A percentile compares a stretch with the other conserved stretches of the same genome.
phyloP scores from a whole-genome alignment of 2,113 vertebrate genomes.

The Otocyon megalotis region DNA sequence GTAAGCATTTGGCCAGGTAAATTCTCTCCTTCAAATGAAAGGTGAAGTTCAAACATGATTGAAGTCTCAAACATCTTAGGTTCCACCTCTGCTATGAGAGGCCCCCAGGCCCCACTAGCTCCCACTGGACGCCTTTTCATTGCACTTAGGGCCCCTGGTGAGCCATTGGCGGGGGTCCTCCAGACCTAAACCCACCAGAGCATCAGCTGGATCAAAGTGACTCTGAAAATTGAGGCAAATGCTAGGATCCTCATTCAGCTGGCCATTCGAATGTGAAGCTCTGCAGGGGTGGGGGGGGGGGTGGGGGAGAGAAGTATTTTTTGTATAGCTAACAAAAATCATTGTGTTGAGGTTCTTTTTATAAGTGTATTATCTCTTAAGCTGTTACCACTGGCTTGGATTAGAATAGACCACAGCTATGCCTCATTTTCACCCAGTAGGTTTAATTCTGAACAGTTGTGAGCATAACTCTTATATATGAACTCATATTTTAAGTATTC shows the following conservation, averaged over 20 bases:
- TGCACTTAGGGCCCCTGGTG: neutral
- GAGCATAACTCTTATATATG: neutral
- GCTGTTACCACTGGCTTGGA: neutral
- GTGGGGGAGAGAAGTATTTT: neutral
- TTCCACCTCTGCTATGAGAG: neutral
- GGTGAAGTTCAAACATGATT: neutral
- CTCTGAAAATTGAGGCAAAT: conserved; percentile 50
- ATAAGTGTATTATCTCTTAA: neutral
- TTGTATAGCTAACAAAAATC: neutral
- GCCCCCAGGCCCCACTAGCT: neutral
- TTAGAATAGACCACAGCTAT: neutral
- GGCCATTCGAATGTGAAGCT: neutral
- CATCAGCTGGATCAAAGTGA: neutral
- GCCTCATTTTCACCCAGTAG: conserved; percentile 31
- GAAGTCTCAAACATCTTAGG: neutral
- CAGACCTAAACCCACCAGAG: neutral
- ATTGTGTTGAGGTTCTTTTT: neutral
- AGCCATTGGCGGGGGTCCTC: neutral
- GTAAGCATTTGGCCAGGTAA: neutral
- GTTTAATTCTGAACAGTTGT: neutral
- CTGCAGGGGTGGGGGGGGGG: too few relatives aligned
- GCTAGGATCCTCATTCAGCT: neutral
- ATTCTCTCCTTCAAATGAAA: neutral
- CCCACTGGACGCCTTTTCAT: neutral
- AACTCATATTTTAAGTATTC: conserved; percentile 21